Evolutionary conservation across 23 tunicate species (phyloP).

Genomic region (Oikopleura vanhoeffeni): DNA sequence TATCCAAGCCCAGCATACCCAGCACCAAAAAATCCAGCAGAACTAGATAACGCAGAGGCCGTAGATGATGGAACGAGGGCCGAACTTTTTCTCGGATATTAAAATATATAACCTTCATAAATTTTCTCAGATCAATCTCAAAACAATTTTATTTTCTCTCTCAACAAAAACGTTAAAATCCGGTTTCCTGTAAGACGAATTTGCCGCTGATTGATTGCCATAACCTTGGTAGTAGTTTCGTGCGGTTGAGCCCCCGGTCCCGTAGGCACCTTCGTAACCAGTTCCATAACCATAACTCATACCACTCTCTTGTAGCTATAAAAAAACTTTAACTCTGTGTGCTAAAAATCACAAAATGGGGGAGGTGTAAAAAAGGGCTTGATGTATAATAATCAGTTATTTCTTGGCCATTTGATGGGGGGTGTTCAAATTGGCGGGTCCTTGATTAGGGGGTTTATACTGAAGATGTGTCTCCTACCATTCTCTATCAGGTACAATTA

Average conservation of each 20-base stretch:
- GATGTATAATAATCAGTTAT: not conserved
- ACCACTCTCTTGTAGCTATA: not conserved
- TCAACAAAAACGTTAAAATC: not conserved
- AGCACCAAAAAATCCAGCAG: not conserved
- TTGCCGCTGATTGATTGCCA: not conserved
- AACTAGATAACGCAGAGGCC: not conserved
- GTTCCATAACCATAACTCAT: not conserved
- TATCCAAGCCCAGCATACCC: not conserved
- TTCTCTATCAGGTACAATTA: constrained; percentile 17
- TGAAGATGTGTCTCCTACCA: not conserved
- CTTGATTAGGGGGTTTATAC: constrained; percentile 11
- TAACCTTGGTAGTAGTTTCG: not conserved
- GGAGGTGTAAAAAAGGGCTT: no score
- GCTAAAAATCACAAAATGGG: no score
- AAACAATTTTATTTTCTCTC: not conserved
- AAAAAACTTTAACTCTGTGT: no score
- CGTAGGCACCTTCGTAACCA: not conserved
- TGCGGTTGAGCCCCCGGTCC: not conserved
- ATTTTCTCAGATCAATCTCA: no score
- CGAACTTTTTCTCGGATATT: not conserved
- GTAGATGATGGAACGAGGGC: not conserved
- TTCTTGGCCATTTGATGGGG: not conserved
- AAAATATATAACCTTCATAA: no score
- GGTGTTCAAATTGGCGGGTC: not conserved
- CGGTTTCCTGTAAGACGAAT: not conserved